Evolutionary conservation across 2,113 vertebrate species (phyloP), one percentile per base, ranked within the genome.

Genomic region (Rousettus leschenaultii): DNA sequence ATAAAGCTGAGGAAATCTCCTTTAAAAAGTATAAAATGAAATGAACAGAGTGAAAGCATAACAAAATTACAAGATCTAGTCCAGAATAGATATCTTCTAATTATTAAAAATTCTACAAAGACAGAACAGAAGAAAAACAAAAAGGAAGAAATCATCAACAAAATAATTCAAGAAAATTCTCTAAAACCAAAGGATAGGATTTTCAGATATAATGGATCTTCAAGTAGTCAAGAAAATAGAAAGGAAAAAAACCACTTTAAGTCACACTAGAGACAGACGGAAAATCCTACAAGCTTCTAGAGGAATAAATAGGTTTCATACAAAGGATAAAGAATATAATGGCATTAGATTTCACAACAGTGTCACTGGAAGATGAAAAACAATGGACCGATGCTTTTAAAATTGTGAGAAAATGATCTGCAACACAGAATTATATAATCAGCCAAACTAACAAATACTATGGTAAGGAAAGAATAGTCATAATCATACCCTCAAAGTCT

Each of bases 151-250:
- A 35, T 78, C 85, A 87, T 61, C 5, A 57, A n/a, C 10, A 87
- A 97, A 71, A 59, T 92, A 77, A 78, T 40, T 91, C 30, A 89
- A 95, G 80, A 77, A 86, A 78, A 77, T 14, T 30, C 86, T 73
- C 53, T 65, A 89, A 91, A 90, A 59, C 45, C 63, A 78, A 83
- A 89, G 26, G 1, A 70, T n/a, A 59, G 30, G 28, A 80, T 77
- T 83, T 55, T 48, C 53, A 92, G 35, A 74, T 59, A 35, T 71
- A 90, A 83, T 68, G 12, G 15, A 9, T 38, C 26, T 13, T 86
- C 30, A 89, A 12, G 4, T 61, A 38, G 51, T 24, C 35, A 73
- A 79, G 28, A 78, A 82, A 65, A 86, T 0, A 78, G 48, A 33
- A n/a, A 65, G 48, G 35, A n/a, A 65, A 73, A 86, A 94, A 38